Evolutionary conservation across 2,888 invertebrate species (phyloP).

Genomic region (Synanthedon formicaeformis): DNA sequence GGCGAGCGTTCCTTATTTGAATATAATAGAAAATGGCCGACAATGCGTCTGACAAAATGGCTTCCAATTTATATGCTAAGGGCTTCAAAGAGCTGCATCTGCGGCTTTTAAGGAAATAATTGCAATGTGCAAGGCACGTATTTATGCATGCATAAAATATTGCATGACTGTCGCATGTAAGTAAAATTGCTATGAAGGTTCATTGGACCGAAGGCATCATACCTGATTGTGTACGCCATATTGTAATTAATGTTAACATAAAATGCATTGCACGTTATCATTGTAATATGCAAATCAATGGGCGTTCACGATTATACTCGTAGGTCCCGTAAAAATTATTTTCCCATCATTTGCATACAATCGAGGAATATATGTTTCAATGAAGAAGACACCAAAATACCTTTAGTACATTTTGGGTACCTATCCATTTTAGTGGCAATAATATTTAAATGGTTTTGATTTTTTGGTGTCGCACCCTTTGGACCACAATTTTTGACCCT

Average conservation of each 20-base stretch:
- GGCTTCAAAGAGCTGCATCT: constrained; percentile 24
- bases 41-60: constrained; percentile 28
- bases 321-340: no score
- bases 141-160: neutral
- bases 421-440: no score
- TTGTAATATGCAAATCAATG: no score
- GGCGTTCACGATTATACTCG: no score
- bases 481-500: no score
- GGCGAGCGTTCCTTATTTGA: constrained; percentile 36
- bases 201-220: neutral
- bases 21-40: constrained; percentile 51
- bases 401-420: no score
- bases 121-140: constrained; percentile 11
- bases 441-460: no score
- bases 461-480: no score
- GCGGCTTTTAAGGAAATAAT: constrained; percentile 27
- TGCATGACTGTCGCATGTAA: neutral
- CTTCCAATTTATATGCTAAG: constrained; percentile 46
- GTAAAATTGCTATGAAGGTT: neutral
- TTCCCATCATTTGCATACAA: no score
- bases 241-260: neutral
- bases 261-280: neutral
- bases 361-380: no score
- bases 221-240: neutral
- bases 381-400: no score